phyloP scores from a whole-genome alignment of 2,888 invertebrate genomes.

The Megamerina dolium region DNA sequence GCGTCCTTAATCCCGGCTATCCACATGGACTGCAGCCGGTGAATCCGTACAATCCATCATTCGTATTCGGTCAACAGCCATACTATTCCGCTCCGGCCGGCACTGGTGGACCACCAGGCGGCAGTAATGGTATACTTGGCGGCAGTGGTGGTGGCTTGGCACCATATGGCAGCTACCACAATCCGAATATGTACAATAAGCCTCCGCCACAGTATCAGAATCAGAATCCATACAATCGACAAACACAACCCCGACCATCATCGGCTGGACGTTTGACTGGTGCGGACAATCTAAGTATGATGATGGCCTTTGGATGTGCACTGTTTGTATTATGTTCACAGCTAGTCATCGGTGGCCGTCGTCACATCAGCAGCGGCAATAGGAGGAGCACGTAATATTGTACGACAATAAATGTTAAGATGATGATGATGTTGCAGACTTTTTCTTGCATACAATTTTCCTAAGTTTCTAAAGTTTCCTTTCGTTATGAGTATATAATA shows the following conservation, averaged over 20 bases:
- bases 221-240: slow-evolving; percentile 45
- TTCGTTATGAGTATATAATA: too few relatives aligned
- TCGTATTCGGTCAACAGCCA: slow-evolving; percentile 47
- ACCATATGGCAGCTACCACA: slow-evolving; percentile 38
- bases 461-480: too few relatives aligned
- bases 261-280: slow-evolving; percentile 18
- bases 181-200: slow-evolving; percentile 47
- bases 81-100: slow-evolving; percentile 40
- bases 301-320: slow-evolving; percentile 7
- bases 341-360: slow-evolving; percentile 3
- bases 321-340: slow-evolving; percentile 7
- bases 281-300: slow-evolving; percentile 6
- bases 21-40: slow-evolving; percentile 44
- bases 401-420: too few relatives aligned
- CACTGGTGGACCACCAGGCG: slow-evolving; percentile 46
- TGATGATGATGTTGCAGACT: slow-evolving; percentile 2
- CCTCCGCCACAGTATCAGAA: slow-evolving; percentile 48
- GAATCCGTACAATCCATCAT: slow-evolving; percentile 47
- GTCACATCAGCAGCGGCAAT: slow-evolving; percentile 7
- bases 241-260: slow-evolving; percentile 45
- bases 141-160: slow-evolving; percentile 34
- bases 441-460: too few relatives aligned
- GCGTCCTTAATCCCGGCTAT: slow-evolving; percentile 44
- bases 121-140: slow-evolving; percentile 33
- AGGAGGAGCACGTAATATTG: slow-evolving; percentile 25